Evolutionary conservation across 1,140 invertebrate species (phyloP).

Genomic region (Calycopis cecrops): DNA sequence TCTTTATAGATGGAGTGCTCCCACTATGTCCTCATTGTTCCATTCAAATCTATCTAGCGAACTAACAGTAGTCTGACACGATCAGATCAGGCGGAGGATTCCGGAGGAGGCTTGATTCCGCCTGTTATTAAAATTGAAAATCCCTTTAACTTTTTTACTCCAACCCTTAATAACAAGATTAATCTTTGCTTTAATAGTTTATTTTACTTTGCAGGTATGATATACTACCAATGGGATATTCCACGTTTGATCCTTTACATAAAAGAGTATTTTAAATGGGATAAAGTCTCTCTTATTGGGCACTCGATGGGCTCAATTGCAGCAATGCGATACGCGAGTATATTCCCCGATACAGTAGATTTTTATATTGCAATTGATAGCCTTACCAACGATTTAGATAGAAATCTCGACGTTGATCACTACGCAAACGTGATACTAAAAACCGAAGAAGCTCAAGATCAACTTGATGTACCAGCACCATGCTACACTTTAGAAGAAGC

Average conservation of each 20-base stretch:
- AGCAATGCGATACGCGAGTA: conserved; percentile 74
- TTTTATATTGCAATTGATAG: conserved; percentile 79
- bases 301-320: conserved; percentile 82
- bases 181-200: neutral
- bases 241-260: conserved; percentile 75
- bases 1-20: no score
- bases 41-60: no score
- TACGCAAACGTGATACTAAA: conserved; percentile 52
- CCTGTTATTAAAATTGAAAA: no score
- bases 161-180: no score
- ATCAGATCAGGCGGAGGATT: no score
- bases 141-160: no score
- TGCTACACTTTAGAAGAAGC: conserved; percentile 78
- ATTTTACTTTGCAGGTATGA: conserved; percentile 21
- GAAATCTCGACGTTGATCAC: conserved; percentile 45
- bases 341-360: conserved; percentile 78
- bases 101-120: no score
- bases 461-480: conserved; percentile 71
- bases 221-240: conserved; percentile 77
- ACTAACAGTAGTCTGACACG: no score
- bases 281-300: conserved; percentile 79
- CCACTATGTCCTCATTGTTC: no score
- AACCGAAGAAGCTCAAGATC: conserved; percentile 63
- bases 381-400: conserved; percentile 73
- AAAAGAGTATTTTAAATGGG: conserved; percentile 80